These are phyloP conservation scores for Bemisia tabaci DNA, from an alignment of 1,140 invertebrate genomes.

Conservation along the genomic window DNA sequence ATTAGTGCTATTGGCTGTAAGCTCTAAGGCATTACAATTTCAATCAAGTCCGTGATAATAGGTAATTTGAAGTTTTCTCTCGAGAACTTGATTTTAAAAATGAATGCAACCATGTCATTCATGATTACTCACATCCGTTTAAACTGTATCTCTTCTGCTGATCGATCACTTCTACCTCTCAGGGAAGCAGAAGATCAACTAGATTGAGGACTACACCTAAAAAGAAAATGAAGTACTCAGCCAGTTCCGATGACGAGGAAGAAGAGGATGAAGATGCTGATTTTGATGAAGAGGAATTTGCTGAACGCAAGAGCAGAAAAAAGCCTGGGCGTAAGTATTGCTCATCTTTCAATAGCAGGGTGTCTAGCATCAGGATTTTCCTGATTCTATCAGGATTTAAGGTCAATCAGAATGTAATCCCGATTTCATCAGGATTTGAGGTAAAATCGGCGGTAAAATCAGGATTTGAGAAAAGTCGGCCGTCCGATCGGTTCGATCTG, in stretches of 20 bases:
- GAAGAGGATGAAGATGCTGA: neutral
- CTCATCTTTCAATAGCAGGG: too few species aligned
- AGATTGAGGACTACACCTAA: neutral
- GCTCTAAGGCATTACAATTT: neutral
- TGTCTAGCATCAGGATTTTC: too few species aligned
- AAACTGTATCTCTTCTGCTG: neutral
- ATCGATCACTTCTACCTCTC: neutral
- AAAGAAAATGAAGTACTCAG: neutral
- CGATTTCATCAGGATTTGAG: too few species aligned
- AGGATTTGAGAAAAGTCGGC: too few species aligned
- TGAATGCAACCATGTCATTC: too few species aligned
- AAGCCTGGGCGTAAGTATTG: too few species aligned
- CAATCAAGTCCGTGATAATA: neutral
- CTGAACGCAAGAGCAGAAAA: neutral
- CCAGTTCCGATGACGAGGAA: neutral
- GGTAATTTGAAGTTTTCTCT: neutral
- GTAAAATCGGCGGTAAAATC: too few species aligned
- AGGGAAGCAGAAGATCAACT: neutral
- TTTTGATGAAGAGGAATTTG: neutral
- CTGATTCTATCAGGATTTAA: too few species aligned
- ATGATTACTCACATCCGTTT: too few species aligned
- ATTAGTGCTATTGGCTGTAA: neutral
- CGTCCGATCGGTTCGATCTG: too few species aligned
- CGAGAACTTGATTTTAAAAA: too few species aligned
- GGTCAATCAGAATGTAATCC: too few species aligned